phyloP scores from a whole-genome alignment of 2,113 vertebrate genomes.

The Pycnonotus jocosus region DNA sequence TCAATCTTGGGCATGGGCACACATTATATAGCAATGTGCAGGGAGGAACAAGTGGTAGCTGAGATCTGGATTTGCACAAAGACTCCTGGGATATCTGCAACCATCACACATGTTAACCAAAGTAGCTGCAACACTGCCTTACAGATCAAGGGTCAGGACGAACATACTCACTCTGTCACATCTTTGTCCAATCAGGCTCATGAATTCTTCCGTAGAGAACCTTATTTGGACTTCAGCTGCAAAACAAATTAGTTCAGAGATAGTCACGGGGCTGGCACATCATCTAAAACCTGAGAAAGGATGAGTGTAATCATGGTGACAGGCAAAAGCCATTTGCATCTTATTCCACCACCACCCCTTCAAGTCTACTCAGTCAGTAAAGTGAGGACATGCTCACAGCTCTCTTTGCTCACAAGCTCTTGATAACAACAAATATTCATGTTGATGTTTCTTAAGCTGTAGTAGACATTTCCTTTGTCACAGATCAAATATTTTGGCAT shows the following conservation, averaged over 20 bases:
- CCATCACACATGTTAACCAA: not conserved
- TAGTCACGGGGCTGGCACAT: not conserved
- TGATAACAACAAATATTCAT: not conserved
- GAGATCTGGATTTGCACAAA: not conserved
- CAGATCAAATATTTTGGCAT: not conserved
- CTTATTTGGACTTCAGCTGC: not conserved
- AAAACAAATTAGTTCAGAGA: not conserved
- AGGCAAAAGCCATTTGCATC: not conserved
- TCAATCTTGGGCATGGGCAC: not conserved
- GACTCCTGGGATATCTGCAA: not conserved
- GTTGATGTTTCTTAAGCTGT: not conserved
- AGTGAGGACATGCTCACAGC: not conserved
- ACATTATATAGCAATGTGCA: not conserved
- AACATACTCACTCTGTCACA: not conserved
- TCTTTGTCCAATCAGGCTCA: not conserved
- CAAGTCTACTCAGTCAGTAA: rapidly evolving
- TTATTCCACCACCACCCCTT: not conserved
- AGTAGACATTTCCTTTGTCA: not conserved
- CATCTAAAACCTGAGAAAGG: not conserved
- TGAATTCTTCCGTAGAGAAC: not conserved
- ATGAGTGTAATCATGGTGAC: not conserved
- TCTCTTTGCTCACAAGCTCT: not conserved
- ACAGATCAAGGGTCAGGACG: not conserved
- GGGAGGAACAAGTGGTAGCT: not conserved
- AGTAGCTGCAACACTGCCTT: not conserved